Base-by-base conservation (phyloP, 2,797 vertebrate genomes). In the Orientallactaga sibirica region DNA sequence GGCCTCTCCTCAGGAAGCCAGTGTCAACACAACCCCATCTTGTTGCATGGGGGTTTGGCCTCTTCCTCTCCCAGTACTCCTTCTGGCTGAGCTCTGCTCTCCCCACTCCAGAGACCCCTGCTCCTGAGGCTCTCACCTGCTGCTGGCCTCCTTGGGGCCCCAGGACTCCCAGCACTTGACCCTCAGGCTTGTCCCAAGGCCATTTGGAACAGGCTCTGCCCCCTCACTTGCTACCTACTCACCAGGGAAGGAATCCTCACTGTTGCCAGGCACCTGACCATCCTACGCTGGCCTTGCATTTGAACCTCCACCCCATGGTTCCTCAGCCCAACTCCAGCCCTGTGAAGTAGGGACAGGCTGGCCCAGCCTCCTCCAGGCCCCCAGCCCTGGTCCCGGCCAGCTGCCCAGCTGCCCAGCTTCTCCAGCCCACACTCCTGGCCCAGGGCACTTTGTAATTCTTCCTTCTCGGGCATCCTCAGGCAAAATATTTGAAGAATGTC, bases 401-500 rank as follows among this genome's bases (percentile, higher is more conserved):
- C 86, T 29, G 81, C 90, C 79, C 33, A 15, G 90, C 64, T 10
- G 86, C 94, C 78, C 4, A 15, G 83, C 80, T 20, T 80, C 80
- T 81, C 68, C 94, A 70, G 88, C 95, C 97, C 92, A 79, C 77
- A 4, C 90, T 95, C 29, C 91, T 62, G 75, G 91, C 94, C 96
- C 6, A 0, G 24, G 89, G 92, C n/a, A 0, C 95, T 90, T 80
- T 67, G 79, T 29, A 87, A 86, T 88, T 88, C 96, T 95, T 95
- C 97, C 93, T 94, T 77, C 94, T 95, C 10, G 73, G 90, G 93
- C 90, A 93, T 90, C 96, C 71, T 96, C 94, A 4, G n/a, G 95
- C 94, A 93, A 97, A 97, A 93, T 93, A 97, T 97, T 81, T 92
- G 86, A 97, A 94, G 97, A 97, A 97, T 96, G 96, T 95, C 95